A percentile compares a stretch with the other conserved stretches of the same genome.
Evolutionary conservation across 2,113 vertebrate genomes (phyloP).

Genomic region (Puntigrus tetrazona): DNA sequence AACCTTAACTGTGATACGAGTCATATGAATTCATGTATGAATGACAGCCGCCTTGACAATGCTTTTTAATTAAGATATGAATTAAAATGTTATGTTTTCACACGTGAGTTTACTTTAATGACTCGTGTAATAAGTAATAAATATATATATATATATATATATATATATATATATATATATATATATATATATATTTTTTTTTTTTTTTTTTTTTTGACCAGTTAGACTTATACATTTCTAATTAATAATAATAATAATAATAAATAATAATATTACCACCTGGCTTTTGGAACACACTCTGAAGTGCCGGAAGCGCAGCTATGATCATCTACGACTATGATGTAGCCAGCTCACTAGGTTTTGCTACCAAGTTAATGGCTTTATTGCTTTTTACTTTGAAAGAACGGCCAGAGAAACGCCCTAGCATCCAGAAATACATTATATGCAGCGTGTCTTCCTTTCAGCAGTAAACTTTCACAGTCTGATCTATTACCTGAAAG

Average conservation of each 20-base stretch:
- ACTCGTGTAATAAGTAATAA: no score
- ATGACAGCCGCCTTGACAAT: no score
- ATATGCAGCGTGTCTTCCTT: background rate
- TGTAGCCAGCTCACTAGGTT: background rate
- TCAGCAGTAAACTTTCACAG: slow-evolving; percentile 37
- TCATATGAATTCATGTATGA: no score
- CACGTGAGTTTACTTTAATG: no score
- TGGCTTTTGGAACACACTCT: background rate
- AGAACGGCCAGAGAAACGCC: background rate
- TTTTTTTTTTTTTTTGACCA: background rate
- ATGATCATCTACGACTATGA: background rate
- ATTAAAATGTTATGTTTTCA: no score
- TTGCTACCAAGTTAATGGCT: background rate
- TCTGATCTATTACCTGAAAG: slow-evolving; percentile 38
- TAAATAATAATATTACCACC: background rate
- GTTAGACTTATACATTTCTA: background rate
- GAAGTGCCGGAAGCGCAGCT: background rate
- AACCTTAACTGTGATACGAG: no score
- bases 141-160: no score
- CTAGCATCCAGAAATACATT: slow-evolving; percentile 17
- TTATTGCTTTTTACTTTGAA: slow-evolving; percentile 32
- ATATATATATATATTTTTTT: no score
- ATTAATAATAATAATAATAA: background rate
- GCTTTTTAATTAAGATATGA: no score
- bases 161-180: no score